Conservation (phyloP, 2,113 vertebrate species). For the Hystrix cristata region DNA sequence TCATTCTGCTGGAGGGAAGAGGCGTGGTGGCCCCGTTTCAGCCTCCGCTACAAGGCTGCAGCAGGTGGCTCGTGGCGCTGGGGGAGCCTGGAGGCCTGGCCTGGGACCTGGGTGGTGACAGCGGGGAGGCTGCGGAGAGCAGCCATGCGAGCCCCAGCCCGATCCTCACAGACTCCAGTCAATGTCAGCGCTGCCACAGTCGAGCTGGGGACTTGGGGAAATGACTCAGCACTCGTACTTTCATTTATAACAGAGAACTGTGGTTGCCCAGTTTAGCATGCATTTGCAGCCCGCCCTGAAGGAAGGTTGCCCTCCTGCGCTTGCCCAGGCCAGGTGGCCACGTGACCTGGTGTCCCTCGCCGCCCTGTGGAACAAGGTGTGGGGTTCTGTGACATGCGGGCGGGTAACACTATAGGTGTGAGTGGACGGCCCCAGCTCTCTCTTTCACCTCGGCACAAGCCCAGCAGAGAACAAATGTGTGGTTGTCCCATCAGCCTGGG, state of each 20-base stretch:
- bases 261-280: neutral
- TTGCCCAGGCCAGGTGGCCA: fast-evolving
- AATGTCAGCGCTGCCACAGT: neutral
- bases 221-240: neutral
- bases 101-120: neutral
- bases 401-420: neutral
- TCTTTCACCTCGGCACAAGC: neutral
- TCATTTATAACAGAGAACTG: neutral
- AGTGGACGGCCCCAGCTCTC: neutral
- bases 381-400: neutral
- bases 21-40: fast-evolving
- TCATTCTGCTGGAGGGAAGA: neutral
- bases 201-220: neutral
- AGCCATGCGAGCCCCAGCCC: fast-evolving
- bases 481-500: neutral
- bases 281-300: neutral
- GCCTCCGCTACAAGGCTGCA: neutral
- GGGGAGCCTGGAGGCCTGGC: neutral
- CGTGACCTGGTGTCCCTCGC: neutral
- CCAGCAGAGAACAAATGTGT: too few relatives aligned
- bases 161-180: neutral
- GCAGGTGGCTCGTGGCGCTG: fast-evolving
- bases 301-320: too few relatives aligned
- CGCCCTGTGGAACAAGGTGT: neutral
- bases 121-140: neutral